Percentiles rank a stretch among this genome's conserved stretches.
phyloP scores from a whole-genome alignment of 1,140 invertebrate genomes.

The Formica selysi region DNA sequence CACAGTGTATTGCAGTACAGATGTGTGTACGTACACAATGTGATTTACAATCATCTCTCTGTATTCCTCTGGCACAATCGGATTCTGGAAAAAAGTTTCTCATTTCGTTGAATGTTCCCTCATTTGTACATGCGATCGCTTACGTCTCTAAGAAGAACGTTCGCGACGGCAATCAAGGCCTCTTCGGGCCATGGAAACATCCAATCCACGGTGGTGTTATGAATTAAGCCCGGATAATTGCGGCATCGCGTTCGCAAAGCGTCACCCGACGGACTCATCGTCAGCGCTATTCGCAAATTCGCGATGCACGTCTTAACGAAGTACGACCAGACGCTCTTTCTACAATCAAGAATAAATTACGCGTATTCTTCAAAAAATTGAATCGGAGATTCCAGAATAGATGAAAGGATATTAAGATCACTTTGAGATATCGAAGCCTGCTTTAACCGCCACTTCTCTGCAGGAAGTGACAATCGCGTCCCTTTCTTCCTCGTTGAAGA shows the following conservation, averaged over 20 bases:
- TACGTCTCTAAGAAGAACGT: conserved; percentile 91
- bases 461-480: conserved; percentile 91
- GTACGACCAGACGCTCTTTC: conserved; percentile 94
- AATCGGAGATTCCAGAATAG: neutral
- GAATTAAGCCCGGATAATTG: conserved; percentile 96
- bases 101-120: neutral
- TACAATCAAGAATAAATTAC: conserved; percentile 76
- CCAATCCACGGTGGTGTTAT: conserved; percentile 98
- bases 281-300: conserved; percentile 95
- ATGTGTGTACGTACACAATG: conserved; percentile 93
- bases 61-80: conserved; percentile 89
- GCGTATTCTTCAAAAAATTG: neutral
- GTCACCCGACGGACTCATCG: conserved; percentile 95
- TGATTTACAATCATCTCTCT: conserved; percentile 91
- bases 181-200: conserved; percentile 96
- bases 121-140: conserved; percentile 63
- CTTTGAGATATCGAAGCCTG: conserved; percentile 86
- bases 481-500: conserved; percentile 95
- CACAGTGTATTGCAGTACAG: conserved; percentile 90
- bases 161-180: conserved; percentile 94
- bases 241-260: conserved; percentile 93
- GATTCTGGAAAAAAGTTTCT: conserved; percentile 82
- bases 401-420: neutral
- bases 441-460: conserved; percentile 89
- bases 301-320: conserved; percentile 92